Evolutionary conservation across 2,113 vertebrate species (phyloP).

Genomic region (Psammodynastes pulverulentus): DNA sequence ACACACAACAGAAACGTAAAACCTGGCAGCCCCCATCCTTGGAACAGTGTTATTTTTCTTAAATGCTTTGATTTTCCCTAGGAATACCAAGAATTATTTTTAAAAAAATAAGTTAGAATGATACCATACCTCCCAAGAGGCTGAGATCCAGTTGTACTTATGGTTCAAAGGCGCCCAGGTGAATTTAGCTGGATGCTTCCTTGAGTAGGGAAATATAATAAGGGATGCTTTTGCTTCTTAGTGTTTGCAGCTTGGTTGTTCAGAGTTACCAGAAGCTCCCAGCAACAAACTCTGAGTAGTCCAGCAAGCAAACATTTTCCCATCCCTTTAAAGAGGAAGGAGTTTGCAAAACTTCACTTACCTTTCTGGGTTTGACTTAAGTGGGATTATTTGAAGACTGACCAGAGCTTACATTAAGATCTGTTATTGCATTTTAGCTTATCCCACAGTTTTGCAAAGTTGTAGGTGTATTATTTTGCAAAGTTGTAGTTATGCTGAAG

Average conservation of each 20-base stretch:
- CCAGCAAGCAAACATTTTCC: too few species aligned
- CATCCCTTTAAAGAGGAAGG: not conserved
- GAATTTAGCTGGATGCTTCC: not conserved
- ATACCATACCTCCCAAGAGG: not conserved
- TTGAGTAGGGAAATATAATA: not conserved
- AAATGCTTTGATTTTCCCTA: not conserved
- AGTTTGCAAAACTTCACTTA: not conserved
- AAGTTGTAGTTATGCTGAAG: not conserved
- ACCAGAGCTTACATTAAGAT: not conserved
- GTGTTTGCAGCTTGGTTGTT: conserved; percentile 4
- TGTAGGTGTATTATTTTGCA: not conserved
- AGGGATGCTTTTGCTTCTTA: not conserved
- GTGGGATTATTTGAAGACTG: not conserved
- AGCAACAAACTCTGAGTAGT: not conserved
- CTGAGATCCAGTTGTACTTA: not conserved
- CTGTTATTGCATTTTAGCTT: not conserved
- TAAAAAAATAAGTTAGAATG: not conserved
- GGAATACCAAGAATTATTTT: not conserved
- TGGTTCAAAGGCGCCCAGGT: not conserved
- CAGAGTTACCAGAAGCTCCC: not conserved
- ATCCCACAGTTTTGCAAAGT: not conserved
- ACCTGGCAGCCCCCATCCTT: too few species aligned
- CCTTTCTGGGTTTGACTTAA: not conserved
- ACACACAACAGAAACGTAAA: too few species aligned
- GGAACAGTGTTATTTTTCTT: not conserved